Percentiles rank a stretch among this genome's conserved stretches.
Conservation (phyloP, 92 coral and sea anemone species). For the Micromussa lordhowensis region DNA sequence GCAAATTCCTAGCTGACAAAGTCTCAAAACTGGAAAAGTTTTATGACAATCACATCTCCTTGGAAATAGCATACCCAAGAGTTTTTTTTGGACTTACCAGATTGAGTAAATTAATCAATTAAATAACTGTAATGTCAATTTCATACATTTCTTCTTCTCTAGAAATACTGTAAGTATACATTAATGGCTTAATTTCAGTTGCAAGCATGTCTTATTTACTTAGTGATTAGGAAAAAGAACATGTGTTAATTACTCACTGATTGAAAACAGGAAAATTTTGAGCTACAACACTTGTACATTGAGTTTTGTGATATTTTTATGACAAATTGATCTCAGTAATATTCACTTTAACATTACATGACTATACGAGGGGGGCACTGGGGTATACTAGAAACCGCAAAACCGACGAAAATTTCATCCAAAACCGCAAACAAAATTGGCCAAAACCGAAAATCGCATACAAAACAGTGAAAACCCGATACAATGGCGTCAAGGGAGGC, state of each 20-base stretch:
- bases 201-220: not conserved
- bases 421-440: too few relatives aligned
- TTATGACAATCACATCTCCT: slow-evolving; percentile 61
- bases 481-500: too few relatives aligned
- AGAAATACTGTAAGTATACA: slow-evolving; percentile 38
- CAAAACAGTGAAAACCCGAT: too few relatives aligned
- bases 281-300: slow-evolving; percentile 1
- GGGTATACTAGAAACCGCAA: too few relatives aligned
- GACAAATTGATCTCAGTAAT: not conserved
- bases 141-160: not conserved
- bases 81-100: slow-evolving; percentile 59
- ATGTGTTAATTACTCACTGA: slow-evolving; percentile 6
- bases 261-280: not conserved
- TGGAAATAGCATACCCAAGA: slow-evolving; percentile 76
- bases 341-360: not conserved
- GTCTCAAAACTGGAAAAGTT: slow-evolving; percentile 70
- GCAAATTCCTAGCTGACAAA: slow-evolving; percentile 42
- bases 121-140: slow-evolving; percentile 3
- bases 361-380: not conserved
- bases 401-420: too few relatives aligned
- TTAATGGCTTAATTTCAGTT: not conserved
- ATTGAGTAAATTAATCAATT: slow-evolving; percentile 36
- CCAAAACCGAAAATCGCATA: too few relatives aligned
- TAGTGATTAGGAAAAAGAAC: not conserved
- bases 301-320: slow-evolving; percentile 20